Conservation (phyloP, 2,888 invertebrate species). For the Lepidocyrtinus sp. region DNA sequence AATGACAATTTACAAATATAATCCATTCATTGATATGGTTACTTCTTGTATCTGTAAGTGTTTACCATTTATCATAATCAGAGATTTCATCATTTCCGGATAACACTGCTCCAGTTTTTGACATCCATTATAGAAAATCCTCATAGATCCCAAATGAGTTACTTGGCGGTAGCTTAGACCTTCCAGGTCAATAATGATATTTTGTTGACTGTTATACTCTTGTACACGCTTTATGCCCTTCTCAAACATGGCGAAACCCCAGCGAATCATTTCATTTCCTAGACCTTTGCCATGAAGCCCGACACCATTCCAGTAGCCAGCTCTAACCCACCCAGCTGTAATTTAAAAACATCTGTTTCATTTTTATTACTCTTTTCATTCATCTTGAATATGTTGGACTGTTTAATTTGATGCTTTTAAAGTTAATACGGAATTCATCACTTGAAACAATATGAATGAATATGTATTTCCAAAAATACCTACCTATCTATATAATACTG, state of each 20-base stretch:
- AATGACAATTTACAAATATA: neutral
- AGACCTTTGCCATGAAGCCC: neutral
- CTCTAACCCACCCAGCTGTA: too few relatives aligned
- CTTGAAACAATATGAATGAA: too few relatives aligned
- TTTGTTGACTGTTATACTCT: neutral
- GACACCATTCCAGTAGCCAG: too few relatives aligned
- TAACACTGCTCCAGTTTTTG: neutral
- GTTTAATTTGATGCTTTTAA: too few relatives aligned
- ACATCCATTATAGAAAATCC: neutral
- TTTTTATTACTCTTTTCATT: too few relatives aligned
- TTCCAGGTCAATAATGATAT: conserved; percentile 12
- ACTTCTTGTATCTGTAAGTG: too few relatives aligned
- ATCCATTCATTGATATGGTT: too few relatives aligned
- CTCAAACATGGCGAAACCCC: neutral
- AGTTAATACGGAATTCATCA: too few relatives aligned
- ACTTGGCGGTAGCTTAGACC: conserved; percentile 18
- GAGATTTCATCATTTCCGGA: neutral
- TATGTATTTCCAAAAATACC: too few relatives aligned
- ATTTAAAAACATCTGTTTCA: too few relatives aligned
- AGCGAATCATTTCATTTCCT: neutral
- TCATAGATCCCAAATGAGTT: neutral
- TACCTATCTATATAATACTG: too few relatives aligned
- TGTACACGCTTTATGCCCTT: neutral
- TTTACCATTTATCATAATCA: neutral
- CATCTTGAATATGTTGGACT: too few relatives aligned